Conservation (phyloP, 1,140 invertebrate genomes). For the Ericerus pela region DNA sequence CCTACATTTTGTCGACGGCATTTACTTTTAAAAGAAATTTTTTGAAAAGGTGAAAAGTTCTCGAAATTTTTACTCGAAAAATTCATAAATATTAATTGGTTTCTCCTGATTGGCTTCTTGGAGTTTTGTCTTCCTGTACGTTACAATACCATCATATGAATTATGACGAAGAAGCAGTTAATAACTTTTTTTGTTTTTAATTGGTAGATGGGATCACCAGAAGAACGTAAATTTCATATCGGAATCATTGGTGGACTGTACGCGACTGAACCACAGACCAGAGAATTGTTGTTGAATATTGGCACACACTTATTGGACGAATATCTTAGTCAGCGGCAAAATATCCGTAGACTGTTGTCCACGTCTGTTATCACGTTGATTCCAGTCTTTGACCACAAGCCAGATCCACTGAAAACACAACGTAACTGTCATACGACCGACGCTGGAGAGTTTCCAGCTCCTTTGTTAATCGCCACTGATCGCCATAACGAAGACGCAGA, state of each 20-base stretch:
- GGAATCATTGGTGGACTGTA: conserved; percentile 69
- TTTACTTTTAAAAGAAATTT: too few species aligned
- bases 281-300: conserved; percentile 68
- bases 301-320: conserved; percentile 63
- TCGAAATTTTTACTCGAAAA: too few species aligned
- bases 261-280: conserved; percentile 63
- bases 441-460: conserved; percentile 15
- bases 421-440: conserved; percentile 16
- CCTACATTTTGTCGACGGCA: too few species aligned
- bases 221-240: conserved; percentile 68
- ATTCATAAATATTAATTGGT: too few species aligned
- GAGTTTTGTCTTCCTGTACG: too few species aligned
- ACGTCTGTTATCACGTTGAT: conserved; percentile 65
- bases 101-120: too few species aligned
- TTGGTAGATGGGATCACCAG: conserved; percentile 34
- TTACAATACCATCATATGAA: too few species aligned
- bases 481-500: conserved; percentile 8
- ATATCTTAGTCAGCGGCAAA: conserved; percentile 45
- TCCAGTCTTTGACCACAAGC: conserved; percentile 32
- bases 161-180: too few species aligned
- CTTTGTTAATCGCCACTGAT: conserved; percentile 17
- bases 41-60: too few species aligned
- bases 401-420: conserved; percentile 2
- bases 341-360: conserved; percentile 45
- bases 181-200: background rate